Conservation (phyloP, 2,797 vertebrate species). For the Tinamus major region DNA sequence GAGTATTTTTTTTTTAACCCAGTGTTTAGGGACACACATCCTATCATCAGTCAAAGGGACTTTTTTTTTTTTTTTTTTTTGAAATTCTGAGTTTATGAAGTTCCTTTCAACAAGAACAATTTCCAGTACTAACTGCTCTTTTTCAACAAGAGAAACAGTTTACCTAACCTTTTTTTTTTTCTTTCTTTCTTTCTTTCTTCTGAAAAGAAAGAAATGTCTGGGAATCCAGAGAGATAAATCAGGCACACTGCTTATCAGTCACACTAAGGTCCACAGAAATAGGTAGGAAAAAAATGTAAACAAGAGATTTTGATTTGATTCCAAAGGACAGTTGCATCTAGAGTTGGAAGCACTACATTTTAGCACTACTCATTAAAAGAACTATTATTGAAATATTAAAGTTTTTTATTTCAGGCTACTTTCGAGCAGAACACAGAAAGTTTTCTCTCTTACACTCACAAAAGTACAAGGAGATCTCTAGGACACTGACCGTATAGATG, state of each 20-base stretch:
- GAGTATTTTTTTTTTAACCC: background rate
- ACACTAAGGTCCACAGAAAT: background rate
- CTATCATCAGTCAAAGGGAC: background rate
- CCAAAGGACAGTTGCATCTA: background rate
- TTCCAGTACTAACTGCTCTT: background rate
- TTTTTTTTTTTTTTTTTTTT: background rate
- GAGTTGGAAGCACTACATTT: background rate
- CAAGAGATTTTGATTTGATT: background rate
- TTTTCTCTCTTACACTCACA: background rate
- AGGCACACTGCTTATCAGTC: accelerated
- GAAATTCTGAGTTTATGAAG: background rate
- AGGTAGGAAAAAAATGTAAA: background rate
- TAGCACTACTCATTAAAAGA: background rate
- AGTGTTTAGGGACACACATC: background rate
- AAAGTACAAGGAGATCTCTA: background rate
- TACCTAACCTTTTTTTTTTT: background rate
- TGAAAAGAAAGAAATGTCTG: background rate
- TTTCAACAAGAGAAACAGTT: background rate
- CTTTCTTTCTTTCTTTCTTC: background rate
- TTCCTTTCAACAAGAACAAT: background rate
- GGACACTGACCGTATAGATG: background rate
- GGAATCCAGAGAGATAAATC: background rate
- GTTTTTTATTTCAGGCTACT: background rate
- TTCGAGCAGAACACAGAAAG: background rate
- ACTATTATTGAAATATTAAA: background rate